Evolutionary conservation across 1,140 invertebrate genomes (phyloP).

Genomic region (Cylas formicarius): DNA sequence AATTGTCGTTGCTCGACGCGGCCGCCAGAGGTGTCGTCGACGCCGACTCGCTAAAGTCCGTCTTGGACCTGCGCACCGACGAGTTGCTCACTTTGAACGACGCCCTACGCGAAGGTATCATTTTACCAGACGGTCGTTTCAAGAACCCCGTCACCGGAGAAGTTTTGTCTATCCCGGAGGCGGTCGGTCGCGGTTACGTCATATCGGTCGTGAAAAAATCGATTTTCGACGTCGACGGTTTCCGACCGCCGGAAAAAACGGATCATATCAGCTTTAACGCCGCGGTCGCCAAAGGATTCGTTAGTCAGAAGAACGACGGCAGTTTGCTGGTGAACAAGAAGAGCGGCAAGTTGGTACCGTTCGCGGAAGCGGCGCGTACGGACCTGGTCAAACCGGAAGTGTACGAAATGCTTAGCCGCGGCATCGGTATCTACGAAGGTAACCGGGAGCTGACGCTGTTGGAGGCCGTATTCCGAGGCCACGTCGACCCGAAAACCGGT

Average conservation of each 20-base stretch:
- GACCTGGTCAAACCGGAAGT: slow-evolving; percentile 67
- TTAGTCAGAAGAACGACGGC: slow-evolving; percentile 65
- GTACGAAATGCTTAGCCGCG: slow-evolving; percentile 73
- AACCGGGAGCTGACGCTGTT: slow-evolving; percentile 72
- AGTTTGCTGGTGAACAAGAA: slow-evolving; percentile 66
- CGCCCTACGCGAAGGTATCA: slow-evolving; percentile 70
- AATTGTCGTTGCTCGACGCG: slow-evolving; percentile 74
- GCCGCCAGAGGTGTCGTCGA: slow-evolving; percentile 81
- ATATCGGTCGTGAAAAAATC: slow-evolving; percentile 80
- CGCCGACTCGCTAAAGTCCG: slow-evolving; percentile 69
- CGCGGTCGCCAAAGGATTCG: slow-evolving; percentile 70
- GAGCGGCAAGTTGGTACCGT: slow-evolving; percentile 63
- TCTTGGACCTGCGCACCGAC: slow-evolving; percentile 70
- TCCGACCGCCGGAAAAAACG: slow-evolving; percentile 73
- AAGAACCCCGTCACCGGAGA: slow-evolving; percentile 64
- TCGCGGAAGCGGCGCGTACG: slow-evolving; percentile 60
- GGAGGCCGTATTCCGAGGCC: slow-evolving; percentile 74
- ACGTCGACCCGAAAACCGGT: slow-evolving; percentile 80
- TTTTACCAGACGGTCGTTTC: slow-evolving; percentile 66
- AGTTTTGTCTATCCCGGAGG: slow-evolving; percentile 66
- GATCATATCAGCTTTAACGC: slow-evolving; percentile 82
- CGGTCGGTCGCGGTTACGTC: slow-evolving; percentile 79
- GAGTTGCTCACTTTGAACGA: slow-evolving; percentile 77
- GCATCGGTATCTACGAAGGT: slow-evolving; percentile 71
- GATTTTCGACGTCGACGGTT: slow-evolving; percentile 86